A percentile compares a stretch with the other conserved stretches of the same genome.
Conservation (phyloP, 30 jellyfish, hydroid and myxozoan species). For the Chironex yamaguchii region DNA sequence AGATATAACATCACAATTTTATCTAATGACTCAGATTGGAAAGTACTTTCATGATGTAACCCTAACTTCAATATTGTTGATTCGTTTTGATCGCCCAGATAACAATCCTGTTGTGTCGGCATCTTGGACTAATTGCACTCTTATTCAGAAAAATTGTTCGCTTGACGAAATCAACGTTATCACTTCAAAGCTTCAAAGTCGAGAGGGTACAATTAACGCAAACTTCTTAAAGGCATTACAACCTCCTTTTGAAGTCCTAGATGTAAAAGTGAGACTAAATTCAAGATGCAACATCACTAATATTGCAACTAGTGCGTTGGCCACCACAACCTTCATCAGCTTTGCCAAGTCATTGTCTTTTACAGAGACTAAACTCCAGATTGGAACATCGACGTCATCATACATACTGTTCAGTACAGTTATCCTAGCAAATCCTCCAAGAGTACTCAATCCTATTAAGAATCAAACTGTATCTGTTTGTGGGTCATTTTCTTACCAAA, state of each 20-base stretch:
- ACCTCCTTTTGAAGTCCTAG: neutral
- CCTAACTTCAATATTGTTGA: neutral
- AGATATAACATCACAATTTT: slow-evolving; percentile 59
- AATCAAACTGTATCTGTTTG: slow-evolving; percentile 15
- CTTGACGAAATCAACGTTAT: neutral
- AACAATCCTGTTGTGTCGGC: neutral
- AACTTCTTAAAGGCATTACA: neutral
- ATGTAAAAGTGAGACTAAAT: neutral
- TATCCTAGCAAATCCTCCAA: slow-evolving; percentile 14
- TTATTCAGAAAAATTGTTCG: neutral
- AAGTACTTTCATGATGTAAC: slow-evolving; percentile 29
- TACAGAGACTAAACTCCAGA: neutral
- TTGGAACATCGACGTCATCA: neutral
- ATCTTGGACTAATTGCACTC: neutral
- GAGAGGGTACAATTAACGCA: neutral
- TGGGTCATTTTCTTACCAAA: slow-evolving; percentile 20
- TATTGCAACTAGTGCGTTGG: neutral
- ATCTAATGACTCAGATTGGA: slow-evolving; percentile 37
- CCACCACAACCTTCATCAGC: too few relatives aligned
- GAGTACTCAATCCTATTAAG: neutral
- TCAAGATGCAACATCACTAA: neutral
- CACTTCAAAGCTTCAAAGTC: neutral
- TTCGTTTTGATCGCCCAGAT: neutral
- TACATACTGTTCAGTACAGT: too few relatives aligned
- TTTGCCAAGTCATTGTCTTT: neutral